Evolutionary conservation across 1,140 invertebrate genomes (phyloP), one percentile per base, ranked within the genome.

Genomic region (Anastatus disparis): DNA sequence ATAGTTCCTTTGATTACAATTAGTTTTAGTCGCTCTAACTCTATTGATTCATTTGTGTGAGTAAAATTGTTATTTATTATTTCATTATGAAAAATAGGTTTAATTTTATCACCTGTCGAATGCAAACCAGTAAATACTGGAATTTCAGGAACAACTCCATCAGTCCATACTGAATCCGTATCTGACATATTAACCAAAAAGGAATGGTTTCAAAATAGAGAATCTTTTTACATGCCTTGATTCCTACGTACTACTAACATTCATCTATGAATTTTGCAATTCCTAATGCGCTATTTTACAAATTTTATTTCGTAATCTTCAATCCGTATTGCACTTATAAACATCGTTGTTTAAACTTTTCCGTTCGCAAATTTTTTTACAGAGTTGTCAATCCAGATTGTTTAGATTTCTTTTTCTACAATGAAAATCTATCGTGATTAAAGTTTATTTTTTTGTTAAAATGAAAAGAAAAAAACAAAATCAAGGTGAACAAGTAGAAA

Each of bases 1-100:
- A 82, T 59, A 22, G 75, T 83, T 29, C 76, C 78, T 10, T 77
- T 77, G 12, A 85, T 81, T 22, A 84, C 72, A 50, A 74, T 79
- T n/a, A 84, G 78, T 56, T 84, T 84, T 62, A 81, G 75, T 17
- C 48, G 67, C 42, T 85, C 82, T 10, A 70, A 50, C 52, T 79
- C 26, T 67, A 48, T 44, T 55, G 64, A 29, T 65, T 40, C 26
- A 74, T 76, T 29, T 40, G 13, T 26, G 50, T 70, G 40, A 55
- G n/a, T 55, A 56, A 48, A 59, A 55, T 70, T 62, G 15, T 64
- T 59, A 56, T 69, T 65, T 22, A 42, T 76, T 24, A 56, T 61
- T 27, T 48, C 70, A 38, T 42, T 53, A 70, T 65, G 70, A 68
- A 72, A 22, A 31, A 68, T 78, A 65, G 8, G 46, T 26, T n/a